Evolutionary conservation across 1,140 invertebrate genomes (phyloP), one percentile per base, ranked within the genome.

Genomic region (Leptinotarsa defecta): DNA sequence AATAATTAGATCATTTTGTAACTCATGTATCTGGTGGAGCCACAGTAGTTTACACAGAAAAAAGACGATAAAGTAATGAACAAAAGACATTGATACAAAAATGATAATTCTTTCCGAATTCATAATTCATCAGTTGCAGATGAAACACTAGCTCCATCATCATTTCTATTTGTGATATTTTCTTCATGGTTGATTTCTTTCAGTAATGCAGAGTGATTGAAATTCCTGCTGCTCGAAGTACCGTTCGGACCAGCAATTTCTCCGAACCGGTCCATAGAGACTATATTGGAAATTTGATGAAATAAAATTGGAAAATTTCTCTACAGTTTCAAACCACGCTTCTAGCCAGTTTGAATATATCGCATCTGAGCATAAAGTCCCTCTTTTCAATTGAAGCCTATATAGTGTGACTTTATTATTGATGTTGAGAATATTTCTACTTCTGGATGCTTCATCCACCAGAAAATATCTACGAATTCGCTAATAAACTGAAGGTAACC

Each of bases 111-210:
- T 34, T 34, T 34, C 27, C 27, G 27, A 64, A 34, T 17, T 65
- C 65, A 20, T 68, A 8, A 24, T 68, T 68, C 19, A 22, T 68
- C 6, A 22, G 19, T 27, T 6, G 65, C 19, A 43, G 52, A 57
- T 57, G 52, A 57, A 13, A 57, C 1, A 13, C 13, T n/a, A 1
- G 13, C 52, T n/a, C n/a, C 52, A 57, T 48, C 49, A 57, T 43
- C 49, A 13, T 71, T 24, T 22, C 48, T 48, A 19, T 48, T 19
- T 24, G 48, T 71, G 19, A 76, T 68, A 43, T 49, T 67, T 71
- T 76, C 52, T 11, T 62, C 69, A 20, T 76, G 69, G 52, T 72
- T 72, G 34, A 76, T 76, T 52, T 76, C 74, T 19, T 71, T 70
- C 24, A 71, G 69, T 2, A 75, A 68, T 13, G 62, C 63, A 5